Base-by-base conservation (phyloP, 2,888 invertebrate species). In the Phyllotreta cruciferae region DNA sequence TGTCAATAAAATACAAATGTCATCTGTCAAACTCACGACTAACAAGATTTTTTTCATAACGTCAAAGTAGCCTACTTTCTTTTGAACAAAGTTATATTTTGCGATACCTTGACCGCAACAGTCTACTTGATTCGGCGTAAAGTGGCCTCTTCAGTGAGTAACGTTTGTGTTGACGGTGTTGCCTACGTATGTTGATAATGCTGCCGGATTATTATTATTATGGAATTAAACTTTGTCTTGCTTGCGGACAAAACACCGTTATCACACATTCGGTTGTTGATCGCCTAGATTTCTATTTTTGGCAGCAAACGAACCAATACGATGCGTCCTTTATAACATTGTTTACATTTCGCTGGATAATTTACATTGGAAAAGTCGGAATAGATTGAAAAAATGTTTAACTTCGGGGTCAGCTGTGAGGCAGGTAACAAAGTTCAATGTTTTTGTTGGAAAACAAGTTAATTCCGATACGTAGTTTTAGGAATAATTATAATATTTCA, bases 211-310 rank as follows among this genome's bases (percentile, higher is more conserved):
- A 52, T 44, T 24, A 24, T 24, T 24, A 24, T 24, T 24, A 60
- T 38, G 45, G 52, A 60, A 44, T 60, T 52, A 42, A 34, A 53
- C 37, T n/a, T n/a, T n/a, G n/a, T 56, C 36, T 2, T 42, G n/a
- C 13, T 56, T 42, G 44, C 36, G 42, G 44, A 52, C 37, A 52
- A 52, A 36, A 56, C 56, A 56, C 56, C 56, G 56, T 56, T 56
- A 56, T 56, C 56, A 56, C 56, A 44, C 44, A 42, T 9, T 56
- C 10, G 56, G 45, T 35, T 44, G 56, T 45, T 56, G 56, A 56
- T 56, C 45, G 45, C 56, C 56, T 56, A 42, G 56, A 56, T 44
- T 24, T 9, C 56, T 56, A 56, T 55, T 56, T 56, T 56, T 44
- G 56, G 56, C 13, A 42, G 6, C 35, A 7, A 11, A 42, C 44